Evolutionary conservation across 1,140 invertebrate genomes (phyloP), one percentile per base, ranked within the genome.

Genomic region (Caenorhabditis tropicalis): DNA sequence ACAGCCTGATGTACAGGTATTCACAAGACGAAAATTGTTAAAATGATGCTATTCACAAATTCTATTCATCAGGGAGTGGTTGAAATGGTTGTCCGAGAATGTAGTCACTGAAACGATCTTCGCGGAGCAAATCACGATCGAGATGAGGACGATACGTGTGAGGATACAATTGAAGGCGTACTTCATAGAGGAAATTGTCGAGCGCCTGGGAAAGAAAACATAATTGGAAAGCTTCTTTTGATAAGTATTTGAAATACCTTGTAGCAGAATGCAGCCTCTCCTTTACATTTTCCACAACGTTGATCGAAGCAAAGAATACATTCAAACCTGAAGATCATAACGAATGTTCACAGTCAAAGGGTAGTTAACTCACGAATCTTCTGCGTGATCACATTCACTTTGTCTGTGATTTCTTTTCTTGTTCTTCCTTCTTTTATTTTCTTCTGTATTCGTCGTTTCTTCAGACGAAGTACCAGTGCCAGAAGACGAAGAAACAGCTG

Each of bases 251-350:
- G 15, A n/a, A 19, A 5, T 19, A 65, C 65, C 65, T 74, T 74
- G 36, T 74, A 74, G 36, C 65, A 74, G 36, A 43, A 74, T n/a
- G 65, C 65, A 3, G 36, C 36, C 24, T 74, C 65, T 74, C 65
- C 65, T 24, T 74, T 74, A 29, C 65, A 74, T 15, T 43, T 74
- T 3, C 19, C 36, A 31, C 65, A 74, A 7, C 65, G 65, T 10
- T 74, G 33, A 31, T 74, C 65, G 36, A 74, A 74, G 36, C 65
- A 74, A 3, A 74, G 21, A 74, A 74, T 74, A n/a, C 65, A 74
- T n/a, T 74, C 65, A 15, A 74, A 74, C 43, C 65, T 74, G 58
- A 21, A 65, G 36, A 65, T 33, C 36, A n/a, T n/a, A n/a, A n/a
- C n/a, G n/a, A n/a, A 36, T 10, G 15, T 3, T 2, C 9, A 27